phyloP scores from a whole-genome alignment of 2,888 invertebrate genomes.

The Nemapogon koenigi region DNA sequence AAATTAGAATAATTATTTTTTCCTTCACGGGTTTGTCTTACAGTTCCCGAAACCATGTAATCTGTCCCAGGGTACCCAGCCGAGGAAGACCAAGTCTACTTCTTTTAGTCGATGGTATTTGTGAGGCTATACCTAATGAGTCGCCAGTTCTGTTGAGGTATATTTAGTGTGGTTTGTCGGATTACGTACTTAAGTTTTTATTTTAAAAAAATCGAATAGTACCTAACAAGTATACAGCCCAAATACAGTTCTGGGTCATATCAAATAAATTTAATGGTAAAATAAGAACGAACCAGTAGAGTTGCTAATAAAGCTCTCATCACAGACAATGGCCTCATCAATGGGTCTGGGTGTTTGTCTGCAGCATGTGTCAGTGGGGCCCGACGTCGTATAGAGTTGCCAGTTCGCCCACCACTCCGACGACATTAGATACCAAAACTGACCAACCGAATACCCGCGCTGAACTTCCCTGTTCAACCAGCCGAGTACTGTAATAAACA shows the following conservation, averaged over 20 bases:
- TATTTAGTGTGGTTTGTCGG: too few relatives aligned
- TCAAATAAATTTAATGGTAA: not conserved
- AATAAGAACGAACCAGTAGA: constrained; percentile 41
- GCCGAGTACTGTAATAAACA: constrained; percentile 71
- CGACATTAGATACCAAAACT: constrained; percentile 88
- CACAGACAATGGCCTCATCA: constrained; percentile 71
- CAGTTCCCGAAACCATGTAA: too few relatives aligned
- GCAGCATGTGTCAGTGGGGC: constrained; percentile 33
- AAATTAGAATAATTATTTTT: too few relatives aligned
- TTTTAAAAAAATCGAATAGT: not conserved
- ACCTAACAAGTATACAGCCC: not conserved
- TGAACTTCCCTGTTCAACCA: constrained; percentile 83
- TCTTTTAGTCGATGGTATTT: too few relatives aligned
- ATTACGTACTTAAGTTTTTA: too few relatives aligned
- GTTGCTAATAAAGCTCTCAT: constrained; percentile 73
- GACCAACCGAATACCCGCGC: constrained; percentile 78
- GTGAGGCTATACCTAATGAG: too few relatives aligned
- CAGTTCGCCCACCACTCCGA: constrained; percentile 89
- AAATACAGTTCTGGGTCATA: not conserved
- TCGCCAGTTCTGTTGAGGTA: too few relatives aligned
- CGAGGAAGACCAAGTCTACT: too few relatives aligned
- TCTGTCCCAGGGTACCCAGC: too few relatives aligned
- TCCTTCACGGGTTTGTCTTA: too few relatives aligned
- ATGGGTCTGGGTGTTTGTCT: constrained; percentile 31
- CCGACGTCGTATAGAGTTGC: constrained; percentile 70